Evolutionary conservation across 2,113 vertebrate genomes (phyloP), one percentile per base, ranked within the genome.

Genomic region (Grammomys dolichurus): DNA sequence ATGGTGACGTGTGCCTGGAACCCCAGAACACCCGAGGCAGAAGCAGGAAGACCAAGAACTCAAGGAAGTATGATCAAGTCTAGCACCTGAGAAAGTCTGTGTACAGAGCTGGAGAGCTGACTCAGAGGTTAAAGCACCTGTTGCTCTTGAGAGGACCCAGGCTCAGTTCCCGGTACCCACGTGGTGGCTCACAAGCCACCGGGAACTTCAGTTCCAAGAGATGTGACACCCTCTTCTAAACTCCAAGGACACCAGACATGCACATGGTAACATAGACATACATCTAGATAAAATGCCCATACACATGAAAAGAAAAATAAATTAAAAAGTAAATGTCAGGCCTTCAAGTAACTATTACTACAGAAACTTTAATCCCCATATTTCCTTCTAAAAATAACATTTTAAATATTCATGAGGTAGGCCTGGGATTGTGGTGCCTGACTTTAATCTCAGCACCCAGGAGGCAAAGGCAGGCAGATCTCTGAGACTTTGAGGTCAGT

Each of bases 341-440:
- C 43, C 63, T 90, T 92, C 31, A 48, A 69, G 96, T 73, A 94
- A 92, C 40, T 75, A 43, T 63, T 96, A 92, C 92, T 87, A 16
- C 40, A 92, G n/a, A 77, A 76, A 86, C 81, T 73, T 92, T n/a
- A 89, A 14, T 33, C 60, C 9, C 92, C 33, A 77, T 76, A 36
- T n/a, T 56, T 93, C 75, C 40, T 94, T 85, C 76, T 92, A 90
- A 92, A 95, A 95, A 81, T 67, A 87, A 94, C 48, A 65, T 56
- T 95, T 95, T 78, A 92, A 94, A 78, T 90, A 96, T 85, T 77
- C 51, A 87, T 31, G 48, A 95, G 7, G 84, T 31, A 33, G 31
- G 31, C 67, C 31, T 16, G 67, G 13, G 31, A 69, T 33, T 33
- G 12, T 31, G 28, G 65, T 69, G 11, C 13, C 36, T 36, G 31